Percentiles rank a stretch among this genome's conserved stretches.
Evolutionary conservation across 1,140 invertebrate genomes (phyloP).

Genomic region (Leptinotarsa lineolata): DNA sequence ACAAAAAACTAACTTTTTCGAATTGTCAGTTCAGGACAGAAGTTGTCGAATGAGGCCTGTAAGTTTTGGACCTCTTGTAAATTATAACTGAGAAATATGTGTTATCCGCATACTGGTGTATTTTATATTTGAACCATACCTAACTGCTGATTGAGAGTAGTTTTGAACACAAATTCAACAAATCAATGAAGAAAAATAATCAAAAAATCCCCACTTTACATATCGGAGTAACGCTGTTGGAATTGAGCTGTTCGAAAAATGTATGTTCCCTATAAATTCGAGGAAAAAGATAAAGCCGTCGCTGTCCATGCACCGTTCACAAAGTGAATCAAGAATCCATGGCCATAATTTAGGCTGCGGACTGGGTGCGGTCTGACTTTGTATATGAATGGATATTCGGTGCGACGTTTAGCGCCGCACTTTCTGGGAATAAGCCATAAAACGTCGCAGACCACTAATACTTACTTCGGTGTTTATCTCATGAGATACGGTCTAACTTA

Average conservation of each 20-base stretch:
- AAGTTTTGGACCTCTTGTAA: too few species aligned
- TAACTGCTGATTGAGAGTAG: too few species aligned
- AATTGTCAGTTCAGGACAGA: too few species aligned
- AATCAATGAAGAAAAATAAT: too few species aligned
- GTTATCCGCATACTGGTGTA: too few species aligned
- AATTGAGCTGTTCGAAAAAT: slow-evolving; percentile 4
- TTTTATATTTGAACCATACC: too few species aligned
- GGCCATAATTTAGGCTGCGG: slow-evolving; percentile 32
- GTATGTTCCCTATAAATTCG: slow-evolving; percentile 1
- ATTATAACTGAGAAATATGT: too few species aligned
- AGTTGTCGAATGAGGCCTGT: too few species aligned
- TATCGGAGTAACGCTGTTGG: neutral
- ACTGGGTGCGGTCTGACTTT: slow-evolving; percentile 33
- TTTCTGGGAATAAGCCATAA: slow-evolving; percentile 42
- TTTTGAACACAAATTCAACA: too few species aligned
- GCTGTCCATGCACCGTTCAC: slow-evolving; percentile 14
- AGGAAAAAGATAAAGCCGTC: neutral
- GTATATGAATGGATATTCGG: slow-evolving; percentile 47
- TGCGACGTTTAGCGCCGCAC: slow-evolving; percentile 45
- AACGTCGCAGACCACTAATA: slow-evolving; percentile 36
- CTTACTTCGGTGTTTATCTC: slow-evolving; percentile 29
- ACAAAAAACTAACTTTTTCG: too few species aligned
- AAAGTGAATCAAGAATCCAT: slow-evolving; percentile 37
- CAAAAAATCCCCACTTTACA: too few species aligned
- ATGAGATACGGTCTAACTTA: slow-evolving; percentile 19